A percentile compares a stretch with the other conserved stretches of the same genome.
These are phyloP conservation scores for Drosophila ananassae DNA, from an alignment of 1,140 invertebrate species.

Conservation along the genomic window DNA sequence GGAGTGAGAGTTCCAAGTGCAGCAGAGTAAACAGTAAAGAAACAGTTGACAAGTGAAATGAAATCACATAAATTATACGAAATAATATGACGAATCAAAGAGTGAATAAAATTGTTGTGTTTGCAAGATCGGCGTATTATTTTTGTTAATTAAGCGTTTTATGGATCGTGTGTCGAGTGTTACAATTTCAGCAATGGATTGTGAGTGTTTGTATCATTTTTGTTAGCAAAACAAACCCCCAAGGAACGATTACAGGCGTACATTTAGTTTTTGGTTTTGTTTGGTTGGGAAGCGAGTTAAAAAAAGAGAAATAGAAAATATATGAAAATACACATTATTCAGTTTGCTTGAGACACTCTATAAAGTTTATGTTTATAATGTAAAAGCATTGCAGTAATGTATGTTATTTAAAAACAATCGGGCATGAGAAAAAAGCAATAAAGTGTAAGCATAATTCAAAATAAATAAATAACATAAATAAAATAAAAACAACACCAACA, in stretches of 20 bases:
- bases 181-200: conserved; percentile 61
- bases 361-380: conserved; percentile 41
- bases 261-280: conserved; percentile 59
- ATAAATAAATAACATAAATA: conserved; percentile 46
- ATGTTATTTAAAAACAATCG: conserved; percentile 38
- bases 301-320: conserved; percentile 83
- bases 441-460: conserved; percentile 28
- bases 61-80: conserved; percentile 26
- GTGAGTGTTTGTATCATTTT: conserved; percentile 15
- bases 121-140: conserved; percentile 28
- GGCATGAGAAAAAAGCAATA: conserved; percentile 55
- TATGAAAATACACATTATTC: conserved; percentile 79
- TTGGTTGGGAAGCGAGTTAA: conserved; percentile 74
- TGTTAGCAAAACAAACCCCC: conserved; percentile 80
- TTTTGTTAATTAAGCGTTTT: conserved; percentile 62
- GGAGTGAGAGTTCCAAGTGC: conserved; percentile 13
- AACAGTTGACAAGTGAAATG: conserved; percentile 35
- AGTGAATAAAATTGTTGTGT: conserved; percentile 20
- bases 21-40: conserved; percentile 28
- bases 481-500: conserved; percentile 42
- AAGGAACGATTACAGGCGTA: conserved; percentile 75
- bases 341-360: conserved; percentile 67
- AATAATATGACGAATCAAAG: conserved; percentile 23
- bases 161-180: conserved; percentile 43
- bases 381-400: conserved; percentile 41